Percentiles rank a stretch among this genome's conserved stretches.
Conservation (phyloP, 2,113 vertebrate species). For the Rostratula benghalensis region DNA sequence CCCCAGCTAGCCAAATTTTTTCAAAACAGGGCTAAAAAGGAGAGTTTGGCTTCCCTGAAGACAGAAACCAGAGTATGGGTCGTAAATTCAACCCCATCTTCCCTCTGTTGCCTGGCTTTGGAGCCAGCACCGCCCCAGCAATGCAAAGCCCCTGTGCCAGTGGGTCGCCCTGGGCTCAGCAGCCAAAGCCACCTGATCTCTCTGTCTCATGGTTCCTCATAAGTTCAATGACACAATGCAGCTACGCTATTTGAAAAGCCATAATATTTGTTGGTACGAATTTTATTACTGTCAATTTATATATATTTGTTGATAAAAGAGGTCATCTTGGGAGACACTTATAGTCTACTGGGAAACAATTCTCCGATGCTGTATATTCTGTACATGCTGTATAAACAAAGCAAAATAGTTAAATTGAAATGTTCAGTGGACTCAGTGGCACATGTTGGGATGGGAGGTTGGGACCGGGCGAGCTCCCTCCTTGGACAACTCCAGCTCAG, state of each 20-base stretch:
- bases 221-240: conserved; percentile 60
- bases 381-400: conserved; percentile 58
- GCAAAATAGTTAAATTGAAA: background rate
- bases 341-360: conserved; percentile 38
- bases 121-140: background rate
- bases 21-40: background rate
- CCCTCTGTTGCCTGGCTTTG: background rate
- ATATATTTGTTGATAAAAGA: conserved; percentile 52
- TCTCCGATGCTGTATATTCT: conserved; percentile 30
- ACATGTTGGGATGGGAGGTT: background rate
- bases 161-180: background rate
- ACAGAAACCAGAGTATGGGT: background rate
- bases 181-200: background rate
- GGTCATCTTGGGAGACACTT: conserved; percentile 33
- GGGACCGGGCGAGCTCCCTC: background rate
- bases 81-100: background rate
- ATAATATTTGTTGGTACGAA: conserved; percentile 71
- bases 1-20: background rate
- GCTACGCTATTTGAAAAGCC: conserved; percentile 74
- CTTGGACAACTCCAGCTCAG: background rate
- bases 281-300: conserved; percentile 58
- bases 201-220: conserved; percentile 31
- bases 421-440: background rate
- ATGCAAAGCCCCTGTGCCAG: background rate
- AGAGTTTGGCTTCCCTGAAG: background rate